Evolutionary conservation across 2,888 invertebrate species (phyloP).

Genomic region (Eupithecia inturbata): DNA sequence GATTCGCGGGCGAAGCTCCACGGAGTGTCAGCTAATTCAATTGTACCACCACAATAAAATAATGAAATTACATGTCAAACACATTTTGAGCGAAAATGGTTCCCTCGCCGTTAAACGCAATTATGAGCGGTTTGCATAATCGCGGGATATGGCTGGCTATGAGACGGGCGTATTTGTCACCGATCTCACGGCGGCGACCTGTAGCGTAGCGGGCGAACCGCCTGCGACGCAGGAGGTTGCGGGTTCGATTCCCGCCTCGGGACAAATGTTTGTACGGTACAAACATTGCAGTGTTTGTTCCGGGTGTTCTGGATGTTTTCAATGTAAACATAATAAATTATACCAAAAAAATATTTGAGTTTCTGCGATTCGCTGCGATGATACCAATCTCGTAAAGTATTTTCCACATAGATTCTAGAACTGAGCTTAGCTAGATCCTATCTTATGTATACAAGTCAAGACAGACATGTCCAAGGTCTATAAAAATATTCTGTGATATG

Average conservation of each 20-base stretch:
- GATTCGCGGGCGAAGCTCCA: conserved; percentile 58
- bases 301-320: neutral
- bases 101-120: conserved; percentile 62
- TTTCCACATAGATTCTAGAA: too few relatives aligned
- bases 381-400: too few relatives aligned
- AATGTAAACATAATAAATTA: too few relatives aligned
- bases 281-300: neutral
- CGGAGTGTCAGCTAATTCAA: conserved; percentile 67
- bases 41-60: conserved; percentile 73
- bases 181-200: neutral
- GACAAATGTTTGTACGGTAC: too few relatives aligned
- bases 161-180: conserved; percentile 36
- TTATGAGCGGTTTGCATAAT: conserved; percentile 78
- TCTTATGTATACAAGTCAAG: too few relatives aligned
- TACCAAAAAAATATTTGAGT: too few relatives aligned
- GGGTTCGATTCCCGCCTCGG: neutral
- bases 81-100: conserved; percentile 68
- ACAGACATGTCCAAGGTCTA: too few relatives aligned
- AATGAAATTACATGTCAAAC: conserved; percentile 78
- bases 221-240: neutral
- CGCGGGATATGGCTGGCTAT: conserved; percentile 54
- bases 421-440: too few relatives aligned
- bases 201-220: neutral
- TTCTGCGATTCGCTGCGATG: too few relatives aligned
- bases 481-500: too few relatives aligned